phyloP scores from a whole-genome alignment of 2,113 vertebrate species.

The Herpailurus yagouaroundi region DNA sequence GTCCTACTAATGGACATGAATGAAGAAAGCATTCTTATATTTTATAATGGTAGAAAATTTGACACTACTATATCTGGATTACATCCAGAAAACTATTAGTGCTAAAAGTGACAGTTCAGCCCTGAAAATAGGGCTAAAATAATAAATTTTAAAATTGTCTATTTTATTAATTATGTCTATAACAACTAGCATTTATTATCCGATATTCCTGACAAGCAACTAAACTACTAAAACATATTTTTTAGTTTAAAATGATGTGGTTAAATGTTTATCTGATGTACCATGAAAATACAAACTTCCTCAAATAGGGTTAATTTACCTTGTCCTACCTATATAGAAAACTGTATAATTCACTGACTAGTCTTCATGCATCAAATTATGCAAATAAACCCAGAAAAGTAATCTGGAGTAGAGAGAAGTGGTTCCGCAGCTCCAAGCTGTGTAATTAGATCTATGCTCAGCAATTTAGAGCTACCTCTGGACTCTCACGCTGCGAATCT shows the following conservation, averaged over 20 bases:
- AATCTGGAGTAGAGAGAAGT: constrained; percentile 83
- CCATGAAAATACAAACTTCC: constrained; percentile 59
- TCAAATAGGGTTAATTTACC: constrained; percentile 82
- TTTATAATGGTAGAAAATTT: not conserved
- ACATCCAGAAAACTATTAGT: constrained; percentile 31
- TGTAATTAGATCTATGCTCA: constrained; percentile 86
- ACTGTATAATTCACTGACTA: constrained; percentile 80
- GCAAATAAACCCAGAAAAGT: constrained; percentile 84
- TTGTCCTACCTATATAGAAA: constrained; percentile 75
- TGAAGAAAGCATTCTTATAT: not conserved
- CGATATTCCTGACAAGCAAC: constrained; percentile 3
- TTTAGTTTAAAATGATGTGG: constrained; percentile 26
- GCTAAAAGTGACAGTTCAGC: not conserved
- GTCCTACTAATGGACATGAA: not conserved
- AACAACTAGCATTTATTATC: not conserved
- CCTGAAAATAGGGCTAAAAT: not conserved
- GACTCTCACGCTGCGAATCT: constrained; percentile 75
- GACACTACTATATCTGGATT: not conserved
- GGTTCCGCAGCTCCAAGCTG: constrained; percentile 83
- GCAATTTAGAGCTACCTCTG: constrained; percentile 83
- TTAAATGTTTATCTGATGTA: constrained; percentile 52
- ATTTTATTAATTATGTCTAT: not conserved
- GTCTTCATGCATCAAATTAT: constrained; percentile 85
- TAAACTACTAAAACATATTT: constrained; percentile 2
- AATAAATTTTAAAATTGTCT: not conserved